Conservation (phyloP, 2,113 vertebrate species). For the Pedionomus torquatus region DNA sequence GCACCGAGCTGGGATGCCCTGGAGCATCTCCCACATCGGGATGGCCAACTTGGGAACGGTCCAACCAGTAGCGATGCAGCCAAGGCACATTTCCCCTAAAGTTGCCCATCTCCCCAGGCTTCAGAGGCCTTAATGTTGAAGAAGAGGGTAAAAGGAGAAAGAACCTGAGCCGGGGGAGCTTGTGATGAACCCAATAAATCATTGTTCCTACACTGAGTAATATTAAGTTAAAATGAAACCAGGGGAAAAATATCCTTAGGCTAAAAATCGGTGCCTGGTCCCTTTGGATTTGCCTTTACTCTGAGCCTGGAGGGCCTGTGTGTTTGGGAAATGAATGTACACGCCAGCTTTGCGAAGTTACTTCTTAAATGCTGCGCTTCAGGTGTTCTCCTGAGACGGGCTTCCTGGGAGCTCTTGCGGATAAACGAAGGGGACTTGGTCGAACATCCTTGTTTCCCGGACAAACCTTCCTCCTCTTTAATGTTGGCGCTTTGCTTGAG, state of each 20-base stretch:
- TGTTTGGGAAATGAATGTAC: background rate
- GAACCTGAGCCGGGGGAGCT: background rate
- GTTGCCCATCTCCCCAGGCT: rapidly evolving
- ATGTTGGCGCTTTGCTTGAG: background rate
- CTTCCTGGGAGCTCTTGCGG: background rate
- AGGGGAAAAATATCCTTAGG: background rate
- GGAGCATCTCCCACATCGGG: background rate
- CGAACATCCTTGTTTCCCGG: background rate
- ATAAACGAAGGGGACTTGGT: background rate
- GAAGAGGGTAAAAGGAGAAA: background rate
- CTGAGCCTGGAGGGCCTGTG: background rate
- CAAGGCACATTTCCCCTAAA: rapidly evolving
- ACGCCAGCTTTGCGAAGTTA: background rate
- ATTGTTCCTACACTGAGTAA: background rate
- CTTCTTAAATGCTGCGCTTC: background rate
- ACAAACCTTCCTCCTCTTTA: background rate
- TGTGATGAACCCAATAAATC: background rate
- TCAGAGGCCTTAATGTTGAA: background rate
- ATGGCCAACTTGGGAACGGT: background rate
- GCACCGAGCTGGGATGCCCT: rapidly evolving
- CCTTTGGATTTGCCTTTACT: background rate
- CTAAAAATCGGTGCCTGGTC: background rate
- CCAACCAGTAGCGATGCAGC: background rate
- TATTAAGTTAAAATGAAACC: background rate
- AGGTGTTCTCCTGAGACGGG: background rate